Evolutionary conservation across 2,888 invertebrate genomes (phyloP).

Genomic region (Mylabris sibirica): DNA sequence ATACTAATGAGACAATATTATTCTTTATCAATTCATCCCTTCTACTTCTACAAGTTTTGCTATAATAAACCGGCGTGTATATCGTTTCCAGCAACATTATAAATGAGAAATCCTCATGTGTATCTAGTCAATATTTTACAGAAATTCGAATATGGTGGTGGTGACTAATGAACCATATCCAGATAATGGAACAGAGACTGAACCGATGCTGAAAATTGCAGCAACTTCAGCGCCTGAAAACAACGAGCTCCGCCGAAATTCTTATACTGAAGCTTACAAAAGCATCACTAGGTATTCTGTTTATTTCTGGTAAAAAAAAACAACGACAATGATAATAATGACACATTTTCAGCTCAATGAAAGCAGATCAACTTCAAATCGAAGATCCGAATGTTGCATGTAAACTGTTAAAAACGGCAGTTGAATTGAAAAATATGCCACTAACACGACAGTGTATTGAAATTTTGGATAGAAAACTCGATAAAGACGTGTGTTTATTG

Average conservation of each 20-base stretch:
- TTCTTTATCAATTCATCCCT: constrained; percentile 1
- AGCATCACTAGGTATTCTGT: constrained; percentile 49
- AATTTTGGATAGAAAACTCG: constrained; percentile 71
- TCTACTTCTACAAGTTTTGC: background rate
- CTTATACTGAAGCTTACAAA: constrained; percentile 50
- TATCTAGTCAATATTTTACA: background rate
- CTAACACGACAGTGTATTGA: constrained; percentile 74
- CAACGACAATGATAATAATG: background rate
- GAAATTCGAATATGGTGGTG: constrained; percentile 50
- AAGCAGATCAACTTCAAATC: constrained; percentile 53
- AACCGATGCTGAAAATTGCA: constrained; percentile 46
- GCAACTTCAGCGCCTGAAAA: constrained; percentile 39
- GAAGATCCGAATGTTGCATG: constrained; percentile 67
- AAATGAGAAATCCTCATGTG: background rate
- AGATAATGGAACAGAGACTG: constrained; percentile 53
- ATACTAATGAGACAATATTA: background rate
- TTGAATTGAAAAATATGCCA: constrained; percentile 76
- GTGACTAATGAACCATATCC: constrained; percentile 51
- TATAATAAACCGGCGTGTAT: background rate
- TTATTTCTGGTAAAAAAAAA: background rate
- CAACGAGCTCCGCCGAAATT: constrained; percentile 37
- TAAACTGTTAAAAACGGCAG: constrained; percentile 75
- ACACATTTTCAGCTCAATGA: constrained; percentile 51
- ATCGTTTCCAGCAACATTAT: background rate
- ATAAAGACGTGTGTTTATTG: constrained; percentile 70